Evolutionary conservation across 2,113 vertebrate species (phyloP), one percentile per base, ranked within the genome.

Genomic region (Dendropsophus ebraccatus): DNA sequence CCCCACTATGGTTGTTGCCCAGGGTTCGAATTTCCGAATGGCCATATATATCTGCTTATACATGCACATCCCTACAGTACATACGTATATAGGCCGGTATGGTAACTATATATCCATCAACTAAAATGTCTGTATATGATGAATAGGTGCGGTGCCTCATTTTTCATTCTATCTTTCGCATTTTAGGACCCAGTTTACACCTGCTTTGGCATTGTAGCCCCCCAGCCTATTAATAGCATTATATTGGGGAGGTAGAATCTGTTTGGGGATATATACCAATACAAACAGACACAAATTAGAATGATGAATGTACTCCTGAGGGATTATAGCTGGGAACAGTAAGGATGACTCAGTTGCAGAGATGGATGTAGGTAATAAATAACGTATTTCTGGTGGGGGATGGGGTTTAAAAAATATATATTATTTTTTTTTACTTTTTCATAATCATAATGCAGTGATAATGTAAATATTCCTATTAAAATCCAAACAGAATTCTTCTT

Each of bases 321-420:
- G 67, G 32, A 70, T 41, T 37, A 37, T 14, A 67, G 30, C 23
- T 67, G 62, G 16, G 25, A 30, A 32, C 1, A 17, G 35, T 23
- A 41, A 21, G 7, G 32, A 70, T 70, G 32, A 70, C 32, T 70
- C 35, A 70, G 67, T 70, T 70, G 32, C 67, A 70, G 67, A 70
- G 67, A 70, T 41, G 9, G 35, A 69, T 70, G 52, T 62, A 60
- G 37, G 58, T 80, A n/a, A n/a, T 41, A 35, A 62, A 60, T 45
- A n/a, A n/a, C n/a, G 54, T 56, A 52, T 76, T 19, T 32, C 74
- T 76, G 45, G 17, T 76, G 67, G 67, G 67, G 67, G 67, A 70
- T 37, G 32, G 67, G 67, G 32, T 41, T 16, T 35, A 19, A 69
- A 69, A 14, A 69, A 69, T 2, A n/a, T n/a, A n/a, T n/a, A n/a